Percentiles rank a stretch among this genome's conserved stretches.
These are phyloP conservation scores for Styela plicata DNA, from an alignment of 23 tunicate species.

Conservation along the genomic window DNA sequence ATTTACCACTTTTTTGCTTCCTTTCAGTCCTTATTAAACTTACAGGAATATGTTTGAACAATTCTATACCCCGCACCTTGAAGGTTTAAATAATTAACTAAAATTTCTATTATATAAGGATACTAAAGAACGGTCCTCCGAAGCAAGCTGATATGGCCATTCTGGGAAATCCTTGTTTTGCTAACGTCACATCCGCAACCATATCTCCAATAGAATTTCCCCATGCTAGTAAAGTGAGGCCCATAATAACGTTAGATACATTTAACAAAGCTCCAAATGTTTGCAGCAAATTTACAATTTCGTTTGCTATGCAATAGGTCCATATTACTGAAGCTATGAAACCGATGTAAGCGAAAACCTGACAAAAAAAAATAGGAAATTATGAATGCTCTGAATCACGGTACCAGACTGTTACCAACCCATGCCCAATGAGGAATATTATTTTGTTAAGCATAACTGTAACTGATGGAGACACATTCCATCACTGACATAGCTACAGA, in stretches of 20 bases:
- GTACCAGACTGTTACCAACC: too few species aligned
- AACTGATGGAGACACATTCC: too few species aligned
- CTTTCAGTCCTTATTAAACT: too few species aligned
- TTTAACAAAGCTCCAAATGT: conserved; percentile 78
- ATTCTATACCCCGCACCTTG: too few species aligned
- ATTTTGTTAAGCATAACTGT: too few species aligned
- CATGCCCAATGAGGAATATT: too few species aligned
- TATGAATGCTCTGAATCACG: too few species aligned
- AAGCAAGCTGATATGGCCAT: conserved; percentile 91
- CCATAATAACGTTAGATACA: conserved; percentile 93
- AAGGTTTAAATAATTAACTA: too few species aligned
- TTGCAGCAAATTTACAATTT: conserved; percentile 82
- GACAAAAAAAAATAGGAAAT: not conserved
- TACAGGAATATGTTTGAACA: too few species aligned
- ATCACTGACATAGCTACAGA: too few species aligned
- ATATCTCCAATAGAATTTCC: conserved; percentile 91
- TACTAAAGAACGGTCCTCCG: conserved; percentile 95
- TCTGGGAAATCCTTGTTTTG: conserved; percentile 85
- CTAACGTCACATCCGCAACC: conserved; percentile 84
- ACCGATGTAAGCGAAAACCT: conserved; percentile 84
- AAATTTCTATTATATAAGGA: too few species aligned
- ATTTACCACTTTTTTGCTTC: too few species aligned
- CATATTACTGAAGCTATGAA: conserved; percentile 70
- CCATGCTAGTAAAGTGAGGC: conserved; percentile 93
- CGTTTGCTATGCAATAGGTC: conserved; percentile 85